Conservation (phyloP, 2,113 vertebrate species). For the Rissa tridactyla region DNA sequence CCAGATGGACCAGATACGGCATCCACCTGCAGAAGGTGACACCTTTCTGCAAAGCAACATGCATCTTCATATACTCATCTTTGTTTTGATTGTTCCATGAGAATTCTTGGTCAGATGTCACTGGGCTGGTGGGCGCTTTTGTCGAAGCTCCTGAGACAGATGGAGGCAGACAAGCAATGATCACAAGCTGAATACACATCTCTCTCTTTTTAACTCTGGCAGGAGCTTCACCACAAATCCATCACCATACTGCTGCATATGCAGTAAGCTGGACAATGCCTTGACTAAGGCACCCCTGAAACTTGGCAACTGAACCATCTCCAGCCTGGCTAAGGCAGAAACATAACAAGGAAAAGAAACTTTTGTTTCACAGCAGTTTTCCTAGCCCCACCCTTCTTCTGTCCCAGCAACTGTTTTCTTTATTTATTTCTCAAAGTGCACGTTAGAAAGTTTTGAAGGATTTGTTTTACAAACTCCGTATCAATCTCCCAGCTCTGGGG, state of each 20-base stretch:
- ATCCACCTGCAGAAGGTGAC: neutral
- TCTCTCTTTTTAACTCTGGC: neutral
- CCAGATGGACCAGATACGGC: neutral
- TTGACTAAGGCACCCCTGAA: neutral
- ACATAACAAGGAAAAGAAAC: neutral
- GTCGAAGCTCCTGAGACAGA: neutral
- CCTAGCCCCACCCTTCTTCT: neutral
- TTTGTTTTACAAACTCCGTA: neutral
- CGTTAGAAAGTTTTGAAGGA: neutral
- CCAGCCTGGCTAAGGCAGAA: neutral
- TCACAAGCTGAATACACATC: neutral
- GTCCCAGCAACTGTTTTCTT: neutral
- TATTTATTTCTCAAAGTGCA: neutral
- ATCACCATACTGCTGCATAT: neutral
- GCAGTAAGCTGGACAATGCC: neutral
- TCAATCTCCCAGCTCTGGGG: accelerated
- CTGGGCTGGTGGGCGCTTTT: neutral
- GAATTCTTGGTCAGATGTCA: neutral
- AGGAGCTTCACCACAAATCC: neutral
- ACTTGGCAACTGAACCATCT: neutral
- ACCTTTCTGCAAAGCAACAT: neutral
- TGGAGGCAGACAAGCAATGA: neutral
- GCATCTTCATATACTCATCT: neutral
- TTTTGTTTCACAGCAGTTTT: neutral
- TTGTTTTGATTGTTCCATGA: neutral